Evolutionary conservation across 2,888 invertebrate species (phyloP).

Genomic region (Xanthorhoe designata): DNA sequence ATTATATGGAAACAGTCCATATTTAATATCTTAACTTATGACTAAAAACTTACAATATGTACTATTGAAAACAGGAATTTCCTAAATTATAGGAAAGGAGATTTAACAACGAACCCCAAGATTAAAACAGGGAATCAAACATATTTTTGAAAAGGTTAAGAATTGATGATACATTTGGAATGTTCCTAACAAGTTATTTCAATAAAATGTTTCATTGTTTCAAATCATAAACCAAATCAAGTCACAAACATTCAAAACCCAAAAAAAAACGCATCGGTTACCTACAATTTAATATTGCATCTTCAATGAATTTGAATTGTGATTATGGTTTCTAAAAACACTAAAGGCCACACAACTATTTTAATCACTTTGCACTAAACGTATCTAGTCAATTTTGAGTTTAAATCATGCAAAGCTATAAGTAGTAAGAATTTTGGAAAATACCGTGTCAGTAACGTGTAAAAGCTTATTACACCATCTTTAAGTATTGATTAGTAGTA

Average conservation of each 20-base stretch:
- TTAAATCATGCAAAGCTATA: neutral
- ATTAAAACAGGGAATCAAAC: neutral
- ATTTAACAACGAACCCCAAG: conserved; percentile 38
- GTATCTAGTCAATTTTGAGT: conserved; percentile 14
- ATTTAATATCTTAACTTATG: conserved; percentile 60
- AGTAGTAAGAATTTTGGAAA: conserved; percentile 6
- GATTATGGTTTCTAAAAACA: conserved; percentile 20
- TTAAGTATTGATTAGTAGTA: too few species aligned
- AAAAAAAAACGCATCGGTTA: conserved; percentile 6
- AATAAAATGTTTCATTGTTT: neutral
- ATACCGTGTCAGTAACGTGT: neutral
- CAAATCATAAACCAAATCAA: conserved; percentile 15
- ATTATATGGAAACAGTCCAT: conserved; percentile 60
- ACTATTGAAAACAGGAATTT: conserved; percentile 45
- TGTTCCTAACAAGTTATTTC: conserved; percentile 32
- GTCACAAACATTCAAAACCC: conserved; percentile 4
- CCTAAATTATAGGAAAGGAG: conserved; percentile 48
- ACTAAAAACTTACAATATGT: conserved; percentile 54
- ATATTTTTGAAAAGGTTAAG: conserved; percentile 3
- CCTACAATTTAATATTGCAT: conserved; percentile 1
- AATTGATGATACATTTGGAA: conserved; percentile 35
- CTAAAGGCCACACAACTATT: conserved; percentile 20
- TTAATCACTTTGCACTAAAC: conserved; percentile 6
- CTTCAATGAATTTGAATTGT: neutral
- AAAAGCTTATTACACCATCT: neutral